phyloP scores from a whole-genome alignment of 1,140 invertebrate genomes.

The Triops longicaudatus region DNA sequence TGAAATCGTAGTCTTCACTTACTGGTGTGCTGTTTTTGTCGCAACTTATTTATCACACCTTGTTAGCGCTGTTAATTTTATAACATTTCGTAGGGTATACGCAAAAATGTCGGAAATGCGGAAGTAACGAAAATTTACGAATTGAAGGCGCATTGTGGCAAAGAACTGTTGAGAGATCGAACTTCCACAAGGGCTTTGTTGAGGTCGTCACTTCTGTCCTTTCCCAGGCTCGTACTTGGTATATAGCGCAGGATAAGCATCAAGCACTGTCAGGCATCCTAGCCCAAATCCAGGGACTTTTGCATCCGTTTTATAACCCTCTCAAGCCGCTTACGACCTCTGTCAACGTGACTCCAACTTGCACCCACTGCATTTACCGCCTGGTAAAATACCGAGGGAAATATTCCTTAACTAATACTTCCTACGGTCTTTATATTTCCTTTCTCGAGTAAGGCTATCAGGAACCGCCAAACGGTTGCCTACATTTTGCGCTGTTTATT shows the following conservation, averaged over 20 bases:
- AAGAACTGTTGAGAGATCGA: neutral
- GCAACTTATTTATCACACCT: too few species aligned
- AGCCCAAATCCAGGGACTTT: neutral
- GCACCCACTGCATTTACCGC: neutral
- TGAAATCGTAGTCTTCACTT: too few species aligned
- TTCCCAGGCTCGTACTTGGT: neutral
- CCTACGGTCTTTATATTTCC: neutral
- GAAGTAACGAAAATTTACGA: neutral
- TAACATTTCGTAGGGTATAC: too few species aligned
- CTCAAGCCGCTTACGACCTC: slow-evolving; percentile 2
- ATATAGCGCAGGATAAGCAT: neutral
- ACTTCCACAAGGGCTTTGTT: neutral
- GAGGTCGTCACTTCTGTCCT: neutral
- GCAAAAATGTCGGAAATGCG: neutral
- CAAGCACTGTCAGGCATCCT: slow-evolving; percentile 4
- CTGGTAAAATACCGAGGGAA: neutral
- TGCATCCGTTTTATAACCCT: neutral
- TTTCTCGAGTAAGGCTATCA: neutral
- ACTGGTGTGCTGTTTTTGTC: too few species aligned
- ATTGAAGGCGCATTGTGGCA: neutral
- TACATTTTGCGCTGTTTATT: neutral
- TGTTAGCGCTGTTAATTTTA: too few species aligned
- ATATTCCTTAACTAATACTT: neutral
- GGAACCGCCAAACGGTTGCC: neutral
- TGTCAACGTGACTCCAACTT: neutral